Evolutionary conservation across 2,888 invertebrate genomes (phyloP).

Genomic region (Punctoribates punctum): DNA sequence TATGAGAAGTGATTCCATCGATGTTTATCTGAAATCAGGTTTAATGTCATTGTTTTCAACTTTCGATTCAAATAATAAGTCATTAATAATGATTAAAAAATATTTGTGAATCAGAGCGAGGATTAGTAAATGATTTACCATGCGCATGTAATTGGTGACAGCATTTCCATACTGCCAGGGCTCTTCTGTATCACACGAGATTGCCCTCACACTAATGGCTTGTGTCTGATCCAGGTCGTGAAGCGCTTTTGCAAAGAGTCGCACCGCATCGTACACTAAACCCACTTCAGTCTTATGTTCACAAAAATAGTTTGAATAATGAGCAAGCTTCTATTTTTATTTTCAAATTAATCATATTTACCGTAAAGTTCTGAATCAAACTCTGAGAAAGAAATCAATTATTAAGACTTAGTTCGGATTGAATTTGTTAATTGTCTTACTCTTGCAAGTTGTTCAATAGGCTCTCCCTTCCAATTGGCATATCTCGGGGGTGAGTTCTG

Average conservation of each 20-base stretch:
- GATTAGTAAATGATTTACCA: conserved; percentile 40
- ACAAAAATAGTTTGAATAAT: conserved; percentile 8
- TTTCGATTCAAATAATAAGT: conserved; percentile 6
- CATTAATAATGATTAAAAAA: background rate
- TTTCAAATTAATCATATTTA: conserved; percentile 34
- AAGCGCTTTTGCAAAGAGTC: conserved; percentile 48
- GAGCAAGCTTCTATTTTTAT: too few relatives aligned
- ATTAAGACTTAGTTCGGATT: background rate
- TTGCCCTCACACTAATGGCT: conserved; percentile 46
- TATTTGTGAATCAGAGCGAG: background rate
- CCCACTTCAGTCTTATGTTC: conserved; percentile 48
- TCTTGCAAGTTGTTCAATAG: background rate
- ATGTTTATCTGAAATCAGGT: conserved; percentile 67
- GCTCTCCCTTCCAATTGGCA: conserved; percentile 21
- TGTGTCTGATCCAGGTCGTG: conserved; percentile 48
- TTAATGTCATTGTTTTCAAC: too few relatives aligned
- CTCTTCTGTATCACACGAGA: conserved; percentile 48
- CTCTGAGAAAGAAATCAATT: background rate
- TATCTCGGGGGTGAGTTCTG: conserved; percentile 29
- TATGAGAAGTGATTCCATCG: conserved; percentile 86
- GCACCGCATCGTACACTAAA: conserved; percentile 49
- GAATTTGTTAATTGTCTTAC: background rate
- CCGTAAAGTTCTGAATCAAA: conserved; percentile 42
- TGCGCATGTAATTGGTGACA: conserved; percentile 48
- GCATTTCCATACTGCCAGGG: conserved; percentile 47